Conservation (phyloP, 2,113 vertebrate species). For the Pelodiscus sinensis region DNA sequence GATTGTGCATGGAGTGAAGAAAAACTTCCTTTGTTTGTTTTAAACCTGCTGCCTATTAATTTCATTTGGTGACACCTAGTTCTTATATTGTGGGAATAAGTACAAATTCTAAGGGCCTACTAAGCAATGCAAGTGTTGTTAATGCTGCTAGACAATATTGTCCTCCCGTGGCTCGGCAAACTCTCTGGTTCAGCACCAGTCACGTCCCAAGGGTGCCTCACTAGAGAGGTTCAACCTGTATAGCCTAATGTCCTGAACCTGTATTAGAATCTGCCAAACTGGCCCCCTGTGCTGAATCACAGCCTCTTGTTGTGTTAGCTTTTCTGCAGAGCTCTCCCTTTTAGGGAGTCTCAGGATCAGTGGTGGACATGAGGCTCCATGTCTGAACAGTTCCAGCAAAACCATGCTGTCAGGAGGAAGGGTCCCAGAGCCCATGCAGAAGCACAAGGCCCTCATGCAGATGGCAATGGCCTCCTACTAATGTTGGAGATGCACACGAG, state of each 20-base stretch:
- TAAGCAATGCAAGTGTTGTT: no score
- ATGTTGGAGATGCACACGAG: not conserved
- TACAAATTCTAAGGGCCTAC: no score
- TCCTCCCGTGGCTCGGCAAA: no score
- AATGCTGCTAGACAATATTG: no score
- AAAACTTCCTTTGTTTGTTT: no score
- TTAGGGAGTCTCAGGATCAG: not conserved
- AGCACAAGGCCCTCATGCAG: fast-evolving
- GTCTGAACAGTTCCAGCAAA: not conserved
- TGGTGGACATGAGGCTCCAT: not conserved
- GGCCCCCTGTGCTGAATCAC: not conserved
- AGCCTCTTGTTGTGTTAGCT: not conserved
- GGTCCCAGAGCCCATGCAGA: not conserved
- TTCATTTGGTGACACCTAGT: no score
- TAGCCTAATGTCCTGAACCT: not conserved
- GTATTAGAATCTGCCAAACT: not conserved
- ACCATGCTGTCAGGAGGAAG: fast-evolving
- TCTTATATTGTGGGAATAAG: no score
- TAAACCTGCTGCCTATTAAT: no score
- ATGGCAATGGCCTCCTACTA: not conserved
- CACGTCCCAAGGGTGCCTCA: no score
- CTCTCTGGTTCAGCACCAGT: no score
- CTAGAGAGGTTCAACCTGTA: no score
- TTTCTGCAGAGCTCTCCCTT: not conserved
- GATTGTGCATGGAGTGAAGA: no score